These are phyloP conservation scores for Saccostrea echinata DNA, from an alignment of 1,140 invertebrate genomes.

Conservation along the genomic window DNA sequence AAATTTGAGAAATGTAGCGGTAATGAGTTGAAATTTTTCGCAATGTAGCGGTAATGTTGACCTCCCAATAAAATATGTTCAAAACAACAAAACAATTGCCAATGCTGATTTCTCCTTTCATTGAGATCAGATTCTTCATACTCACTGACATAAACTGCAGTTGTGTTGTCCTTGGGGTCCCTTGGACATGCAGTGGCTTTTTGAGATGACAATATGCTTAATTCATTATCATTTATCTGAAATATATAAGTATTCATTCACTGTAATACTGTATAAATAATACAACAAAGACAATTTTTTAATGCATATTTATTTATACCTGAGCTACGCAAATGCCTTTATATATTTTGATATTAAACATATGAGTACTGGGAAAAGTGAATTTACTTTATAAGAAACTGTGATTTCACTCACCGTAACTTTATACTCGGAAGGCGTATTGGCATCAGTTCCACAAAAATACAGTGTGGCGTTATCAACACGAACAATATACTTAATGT, in stretches of 20 bases:
- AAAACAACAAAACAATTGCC: too few species aligned
- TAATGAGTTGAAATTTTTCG: too few species aligned
- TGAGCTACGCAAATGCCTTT: neutral
- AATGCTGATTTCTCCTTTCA: neutral
- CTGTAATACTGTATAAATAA: neutral
- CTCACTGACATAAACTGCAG: slow-evolving; percentile 67
- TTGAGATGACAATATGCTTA: neutral
- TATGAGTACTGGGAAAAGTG: neutral
- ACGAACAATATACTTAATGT: slow-evolving; percentile 50
- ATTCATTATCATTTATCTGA: neutral
- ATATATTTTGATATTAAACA: neutral
- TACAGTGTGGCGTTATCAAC: slow-evolving; percentile 17
- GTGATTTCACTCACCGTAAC: slow-evolving; percentile 57
- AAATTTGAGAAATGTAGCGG: too few species aligned
- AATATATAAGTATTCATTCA: neutral
- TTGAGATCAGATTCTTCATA: neutral
- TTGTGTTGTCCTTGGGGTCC: slow-evolving; percentile 69
- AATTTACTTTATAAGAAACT: neutral
- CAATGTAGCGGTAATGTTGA: too few species aligned
- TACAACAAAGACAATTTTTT: neutral
- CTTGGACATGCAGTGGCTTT: slow-evolving; percentile 61
- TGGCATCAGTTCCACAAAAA: slow-evolving; percentile 68
- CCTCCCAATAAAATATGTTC: too few species aligned
- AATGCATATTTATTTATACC: neutral
- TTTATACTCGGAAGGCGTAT: slow-evolving; percentile 63